Evolutionary conservation across 2,888 invertebrate species (phyloP).

Genomic region (Zaprionus bogoriensis): DNA sequence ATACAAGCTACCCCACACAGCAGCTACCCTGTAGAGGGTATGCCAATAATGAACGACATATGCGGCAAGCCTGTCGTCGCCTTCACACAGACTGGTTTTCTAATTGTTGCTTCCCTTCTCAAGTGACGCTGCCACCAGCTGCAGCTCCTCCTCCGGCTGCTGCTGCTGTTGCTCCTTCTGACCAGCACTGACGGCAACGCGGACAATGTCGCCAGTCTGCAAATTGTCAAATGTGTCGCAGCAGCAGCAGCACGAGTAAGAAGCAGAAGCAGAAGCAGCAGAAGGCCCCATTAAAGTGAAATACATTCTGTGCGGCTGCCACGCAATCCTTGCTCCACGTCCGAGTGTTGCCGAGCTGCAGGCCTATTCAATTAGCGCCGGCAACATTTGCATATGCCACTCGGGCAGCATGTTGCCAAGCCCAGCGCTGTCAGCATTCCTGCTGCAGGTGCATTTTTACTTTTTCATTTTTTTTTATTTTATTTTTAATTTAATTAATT

Average conservation of each 20-base stretch:
- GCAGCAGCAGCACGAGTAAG: too few relatives aligned
- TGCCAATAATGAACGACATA: constrained; percentile 37
- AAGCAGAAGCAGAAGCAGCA: neutral
- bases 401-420: constrained; percentile 18
- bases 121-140: neutral
- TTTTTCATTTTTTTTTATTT: neutral
- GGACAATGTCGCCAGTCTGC: constrained; percentile 26
- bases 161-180: neutral
- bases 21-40: neutral
- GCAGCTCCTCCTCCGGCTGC: neutral
- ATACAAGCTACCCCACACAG: too few relatives aligned
- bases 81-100: constrained; percentile 60
- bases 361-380: constrained; percentile 27
- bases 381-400: constrained; percentile 39
- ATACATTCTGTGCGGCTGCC: neutral
- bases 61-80: constrained; percentile 54
- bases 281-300: neutral
- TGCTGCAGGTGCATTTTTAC: constrained; percentile 18
- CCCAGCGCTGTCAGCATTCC: constrained; percentile 29
- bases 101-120: constrained; percentile 53
- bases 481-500: constrained; percentile 41
- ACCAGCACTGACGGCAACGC: constrained; percentile 18
- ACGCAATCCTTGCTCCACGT: neutral
- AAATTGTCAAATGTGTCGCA: constrained; percentile 52
- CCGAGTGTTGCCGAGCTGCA: too few relatives aligned